Evolutionary conservation across 2,797 vertebrate species (phyloP).

Genomic region (Semotilus atromaculatus): DNA sequence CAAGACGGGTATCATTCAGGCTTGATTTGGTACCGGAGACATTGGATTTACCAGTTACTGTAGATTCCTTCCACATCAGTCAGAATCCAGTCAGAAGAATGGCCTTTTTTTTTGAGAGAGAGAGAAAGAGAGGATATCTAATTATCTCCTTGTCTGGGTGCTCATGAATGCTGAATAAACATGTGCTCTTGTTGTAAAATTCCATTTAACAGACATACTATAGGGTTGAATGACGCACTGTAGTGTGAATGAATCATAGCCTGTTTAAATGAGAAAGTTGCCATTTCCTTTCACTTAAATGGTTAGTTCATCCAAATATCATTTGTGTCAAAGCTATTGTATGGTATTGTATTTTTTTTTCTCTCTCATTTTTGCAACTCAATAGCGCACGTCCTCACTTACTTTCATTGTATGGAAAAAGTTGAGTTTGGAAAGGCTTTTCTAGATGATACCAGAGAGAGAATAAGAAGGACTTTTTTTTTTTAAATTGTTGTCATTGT

Average conservation of each 20-base stretch:
- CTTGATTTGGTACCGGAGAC: slow-evolving; percentile 8
- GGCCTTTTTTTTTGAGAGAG: slow-evolving; percentile 59
- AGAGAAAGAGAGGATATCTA: slow-evolving; percentile 67
- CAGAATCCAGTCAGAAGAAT: slow-evolving; percentile 69
- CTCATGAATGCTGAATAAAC: slow-evolving; percentile 72
- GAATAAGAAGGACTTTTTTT: no score
- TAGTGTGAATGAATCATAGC: slow-evolving; percentile 25
- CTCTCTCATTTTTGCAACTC: slow-evolving; percentile 19
- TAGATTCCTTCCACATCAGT: slow-evolving; percentile 52
- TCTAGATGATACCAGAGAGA: background rate
- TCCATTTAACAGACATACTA: slow-evolving; percentile 60
- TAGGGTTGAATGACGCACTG: slow-evolving; percentile 46
- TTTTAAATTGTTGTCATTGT: background rate
- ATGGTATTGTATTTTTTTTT: background rate
- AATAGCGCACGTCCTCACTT: background rate
- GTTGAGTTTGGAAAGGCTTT: background rate
- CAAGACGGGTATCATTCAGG: background rate
- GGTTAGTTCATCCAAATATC: background rate
- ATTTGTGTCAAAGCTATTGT: slow-evolving; percentile 22
- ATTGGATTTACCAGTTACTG: slow-evolving; percentile 20
- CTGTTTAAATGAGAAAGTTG: background rate
- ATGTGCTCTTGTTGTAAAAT: slow-evolving; percentile 60
- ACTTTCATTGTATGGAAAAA: background rate
- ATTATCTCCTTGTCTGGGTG: slow-evolving; percentile 77
- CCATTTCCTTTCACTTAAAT: slow-evolving; percentile 18